phyloP scores from a whole-genome alignment of 1,140 invertebrate genomes.

The Stegodyphus mimosarum region DNA sequence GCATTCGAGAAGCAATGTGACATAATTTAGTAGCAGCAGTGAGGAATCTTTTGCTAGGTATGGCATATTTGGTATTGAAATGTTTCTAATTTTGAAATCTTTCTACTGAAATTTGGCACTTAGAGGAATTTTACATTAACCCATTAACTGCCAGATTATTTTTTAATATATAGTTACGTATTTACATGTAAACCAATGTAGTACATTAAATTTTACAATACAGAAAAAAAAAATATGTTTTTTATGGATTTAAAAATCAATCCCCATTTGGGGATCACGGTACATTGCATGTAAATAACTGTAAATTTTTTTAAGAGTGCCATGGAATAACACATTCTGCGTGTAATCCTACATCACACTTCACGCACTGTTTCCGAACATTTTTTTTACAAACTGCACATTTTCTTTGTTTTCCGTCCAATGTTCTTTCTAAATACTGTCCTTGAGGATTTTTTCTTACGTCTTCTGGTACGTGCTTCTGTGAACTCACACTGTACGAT shows the following conservation, averaged over 20 bases:
- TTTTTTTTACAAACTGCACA: conserved; percentile 29
- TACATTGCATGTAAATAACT: conserved; percentile 40
- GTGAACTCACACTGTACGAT: conserved; percentile 37
- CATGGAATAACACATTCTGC: conserved; percentile 36
- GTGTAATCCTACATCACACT: conserved; percentile 37
- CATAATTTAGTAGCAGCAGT: too few species aligned
- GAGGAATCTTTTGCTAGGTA: too few species aligned
- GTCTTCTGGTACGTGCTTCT: conserved; percentile 36
- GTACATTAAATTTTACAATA: conserved; percentile 34
- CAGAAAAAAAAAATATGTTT: conserved; percentile 5
- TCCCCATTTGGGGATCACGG: conserved; percentile 37
- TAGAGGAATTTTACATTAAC: too few species aligned
- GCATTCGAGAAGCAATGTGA: too few species aligned
- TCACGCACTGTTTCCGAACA: too few species aligned
- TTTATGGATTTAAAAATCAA: conserved; percentile 34
- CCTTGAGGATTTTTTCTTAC: conserved; percentile 39
- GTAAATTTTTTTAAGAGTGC: conserved; percentile 38
- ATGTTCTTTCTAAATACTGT: conserved; percentile 33
- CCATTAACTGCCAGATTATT: too few species aligned
- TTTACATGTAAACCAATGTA: conserved; percentile 36
- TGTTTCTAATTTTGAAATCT: too few species aligned
- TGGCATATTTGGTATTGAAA: too few species aligned
- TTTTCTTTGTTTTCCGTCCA: conserved; percentile 36
- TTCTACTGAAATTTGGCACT: too few species aligned
- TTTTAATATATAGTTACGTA: conserved; percentile 35